Base-by-base conservation (phyloP, 2,888 invertebrate species). In the Drosophila parthenogenetica region DNA sequence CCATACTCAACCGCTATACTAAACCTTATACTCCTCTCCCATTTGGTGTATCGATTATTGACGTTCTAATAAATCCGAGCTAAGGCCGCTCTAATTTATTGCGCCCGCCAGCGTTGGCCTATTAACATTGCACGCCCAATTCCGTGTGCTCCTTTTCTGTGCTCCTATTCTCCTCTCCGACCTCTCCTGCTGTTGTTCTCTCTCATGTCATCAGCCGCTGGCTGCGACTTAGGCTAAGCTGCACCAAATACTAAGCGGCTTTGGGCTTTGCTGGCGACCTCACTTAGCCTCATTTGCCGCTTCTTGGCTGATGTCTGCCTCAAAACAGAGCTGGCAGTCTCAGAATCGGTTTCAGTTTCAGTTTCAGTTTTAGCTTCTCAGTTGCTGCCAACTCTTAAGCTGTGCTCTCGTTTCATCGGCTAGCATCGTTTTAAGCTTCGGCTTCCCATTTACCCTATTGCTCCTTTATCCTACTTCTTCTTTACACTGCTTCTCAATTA, bases 51-150 rank as follows among this genome's bases (percentile, higher is more conserved):
- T 81, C 76, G 76, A 77, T 79, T 87, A 79, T 79, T 81, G 87
- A 72, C 85, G 48, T 81, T 70, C 65, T 59, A 72, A 81, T 87
- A 84, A 84, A 87, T 89, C 77, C 75, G 49, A 51, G 46, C 72
- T 81, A 72, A 77, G 69, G 25, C 74, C 58, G 59, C 61, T 73
- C 69, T 86, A 79, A 89, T 89, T 87, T 86, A 86, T 86, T 84
- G 76, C 77, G 61, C 40, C 48, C 60, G 64, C 69, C 62, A 53
- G 54, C 55, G 48, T 51, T 58, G 64, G 62, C 73, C 77, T 68
- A 84, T 83, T 80, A 71, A 70, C 81, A 69, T 71, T 68, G 64
- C 40, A 63, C 65, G 53, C 70, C 43, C 70, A 54, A 59, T 62
- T 73, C 43, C 46, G 50, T 49, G 11, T 40, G 37, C 65, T 50